These are phyloP conservation scores for Drosophila ficusphila DNA, from an alignment of 1,140 invertebrate genomes.

Conservation along the genomic window DNA sequence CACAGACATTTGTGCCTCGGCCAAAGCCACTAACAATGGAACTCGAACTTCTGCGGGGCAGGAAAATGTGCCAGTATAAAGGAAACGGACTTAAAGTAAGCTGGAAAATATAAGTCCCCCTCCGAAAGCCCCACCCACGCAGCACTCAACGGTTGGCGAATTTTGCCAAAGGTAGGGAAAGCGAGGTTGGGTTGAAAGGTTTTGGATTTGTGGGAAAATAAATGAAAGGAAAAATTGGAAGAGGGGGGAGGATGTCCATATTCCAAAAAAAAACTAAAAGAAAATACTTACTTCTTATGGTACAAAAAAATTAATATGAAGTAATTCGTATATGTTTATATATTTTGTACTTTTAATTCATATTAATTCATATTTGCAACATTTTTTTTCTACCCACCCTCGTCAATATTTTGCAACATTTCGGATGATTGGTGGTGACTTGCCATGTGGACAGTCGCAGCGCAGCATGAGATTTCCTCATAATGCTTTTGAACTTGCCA, in stretches of 20 bases:
- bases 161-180: slow-evolving; percentile 46
- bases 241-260: too few species aligned
- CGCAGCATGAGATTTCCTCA: slow-evolving; percentile 70
- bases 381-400: slow-evolving; percentile 8
- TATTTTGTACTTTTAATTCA: not conserved
- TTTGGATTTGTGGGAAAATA: not conserved
- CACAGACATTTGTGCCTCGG: slow-evolving; percentile 55
- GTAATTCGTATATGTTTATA: not conserved
- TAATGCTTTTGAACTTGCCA: slow-evolving; percentile 58
- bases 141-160: slow-evolving; percentile 20
- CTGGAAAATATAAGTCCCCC: slow-evolving; percentile 65
- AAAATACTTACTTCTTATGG: too few species aligned
- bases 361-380: too few species aligned
- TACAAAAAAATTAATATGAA: too few species aligned
- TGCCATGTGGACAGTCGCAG: slow-evolving; percentile 48
- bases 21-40: slow-evolving; percentile 68
- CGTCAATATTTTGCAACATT: slow-evolving; percentile 10
- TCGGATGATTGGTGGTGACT: slow-evolving; percentile 28
- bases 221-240: too few species aligned
- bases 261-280: too few species aligned
- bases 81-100: slow-evolving; percentile 65
- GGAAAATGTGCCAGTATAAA: slow-evolving; percentile 48
- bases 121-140: not conserved
- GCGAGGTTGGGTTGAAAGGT: slow-evolving; percentile 16
- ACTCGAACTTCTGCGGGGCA: slow-evolving; percentile 55